Conservation (phyloP, 2,888 invertebrate species). For the Anthrax anthrax region DNA sequence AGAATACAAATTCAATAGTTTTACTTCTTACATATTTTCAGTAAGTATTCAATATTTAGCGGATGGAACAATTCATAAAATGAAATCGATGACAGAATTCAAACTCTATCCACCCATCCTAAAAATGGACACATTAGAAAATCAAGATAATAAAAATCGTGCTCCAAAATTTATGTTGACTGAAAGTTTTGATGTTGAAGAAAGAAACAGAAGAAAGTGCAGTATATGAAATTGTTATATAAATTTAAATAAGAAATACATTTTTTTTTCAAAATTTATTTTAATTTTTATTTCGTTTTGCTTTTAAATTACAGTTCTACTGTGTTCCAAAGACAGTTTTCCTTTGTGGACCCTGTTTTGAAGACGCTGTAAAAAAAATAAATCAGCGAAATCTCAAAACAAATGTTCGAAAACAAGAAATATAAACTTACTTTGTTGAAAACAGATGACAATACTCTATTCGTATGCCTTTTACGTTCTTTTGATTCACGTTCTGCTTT, state of each 20-base stretch:
- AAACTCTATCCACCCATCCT: background rate
- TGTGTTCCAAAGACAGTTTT: conserved; percentile 28
- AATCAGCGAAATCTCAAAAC: too few species aligned
- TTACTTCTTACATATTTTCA: background rate
- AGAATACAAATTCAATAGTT: background rate
- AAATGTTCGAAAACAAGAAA: background rate
- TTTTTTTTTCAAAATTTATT: too few species aligned
- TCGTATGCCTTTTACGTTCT: conserved; percentile 48
- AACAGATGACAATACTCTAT: conserved; percentile 58
- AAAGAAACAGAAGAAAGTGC: too few species aligned
- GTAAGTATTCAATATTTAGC: conserved; percentile 4
- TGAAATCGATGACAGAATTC: conserved; percentile 1
- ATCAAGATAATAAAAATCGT: too few species aligned
- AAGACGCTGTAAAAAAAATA: conserved; percentile 21
- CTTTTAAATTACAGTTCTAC: conserved; percentile 25
- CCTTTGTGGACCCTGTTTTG: conserved; percentile 29
- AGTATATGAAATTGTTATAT: too few species aligned
- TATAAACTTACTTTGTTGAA: conserved; percentile 50
- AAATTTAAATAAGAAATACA: too few species aligned
- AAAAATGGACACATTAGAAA: background rate
- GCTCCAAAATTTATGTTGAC: too few species aligned
- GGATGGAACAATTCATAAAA: conserved; percentile 4
- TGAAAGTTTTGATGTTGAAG: too few species aligned
- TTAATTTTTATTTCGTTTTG: background rate
- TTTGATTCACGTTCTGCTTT: conserved; percentile 45